A percentile compares a stretch with the other conserved stretches of the same genome.
Conservation (phyloP, 2,113 vertebrate genomes). For the Perca flavescens region DNA sequence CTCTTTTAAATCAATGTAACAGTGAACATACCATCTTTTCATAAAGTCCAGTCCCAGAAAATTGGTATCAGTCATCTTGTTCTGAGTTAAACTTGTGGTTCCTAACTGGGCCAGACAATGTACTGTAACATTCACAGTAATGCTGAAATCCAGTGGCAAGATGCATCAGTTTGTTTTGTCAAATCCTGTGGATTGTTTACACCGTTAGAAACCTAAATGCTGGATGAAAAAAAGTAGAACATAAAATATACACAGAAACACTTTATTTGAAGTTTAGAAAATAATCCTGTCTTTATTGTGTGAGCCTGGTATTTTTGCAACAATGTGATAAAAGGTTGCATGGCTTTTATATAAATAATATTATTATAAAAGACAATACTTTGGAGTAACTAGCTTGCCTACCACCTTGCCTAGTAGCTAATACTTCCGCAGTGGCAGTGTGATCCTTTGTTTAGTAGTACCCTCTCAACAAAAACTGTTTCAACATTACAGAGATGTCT, state of each 20-base stretch:
- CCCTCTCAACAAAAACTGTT: neutral
- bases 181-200: neutral
- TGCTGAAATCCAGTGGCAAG: neutral
- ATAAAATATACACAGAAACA: neutral
- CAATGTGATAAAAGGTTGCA: neutral
- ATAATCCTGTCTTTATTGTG: neutral
- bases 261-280: neutral
- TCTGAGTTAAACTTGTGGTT: neutral
- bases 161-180: neutral
- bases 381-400: too few species aligned
- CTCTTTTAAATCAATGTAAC: neutral
- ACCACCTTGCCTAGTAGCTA: neutral
- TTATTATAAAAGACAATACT: too few species aligned
- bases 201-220: neutral
- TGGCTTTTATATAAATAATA: too few species aligned
- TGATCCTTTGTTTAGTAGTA: neutral
- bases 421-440: neutral
- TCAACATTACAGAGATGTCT: neutral
- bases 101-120: neutral
- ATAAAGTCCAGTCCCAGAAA: neutral
- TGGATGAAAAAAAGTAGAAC: neutral
- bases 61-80: neutral
- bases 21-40: neutral
- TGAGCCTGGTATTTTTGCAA: neutral
- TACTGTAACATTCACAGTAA: neutral